These are phyloP conservation scores for Tinamus major DNA, from an alignment of 2,797 vertebrate species.

Conservation along the genomic window DNA sequence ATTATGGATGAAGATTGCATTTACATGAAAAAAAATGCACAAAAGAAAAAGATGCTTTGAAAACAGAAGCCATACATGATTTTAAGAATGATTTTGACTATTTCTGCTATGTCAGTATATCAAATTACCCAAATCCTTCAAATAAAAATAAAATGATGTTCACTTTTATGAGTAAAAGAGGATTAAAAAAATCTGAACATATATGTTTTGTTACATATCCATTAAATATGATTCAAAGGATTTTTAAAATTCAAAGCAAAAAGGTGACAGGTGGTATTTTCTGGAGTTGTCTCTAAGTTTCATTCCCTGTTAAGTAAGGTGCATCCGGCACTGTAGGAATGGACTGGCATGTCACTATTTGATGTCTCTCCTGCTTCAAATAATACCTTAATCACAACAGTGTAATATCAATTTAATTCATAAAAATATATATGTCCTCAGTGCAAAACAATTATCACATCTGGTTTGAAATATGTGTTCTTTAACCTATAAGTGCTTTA, in stretches of 20 bases:
- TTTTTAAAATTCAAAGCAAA: not conserved
- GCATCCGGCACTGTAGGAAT: not conserved
- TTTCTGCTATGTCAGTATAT: not conserved
- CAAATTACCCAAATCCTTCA: not conserved
- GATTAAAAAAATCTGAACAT: not conserved
- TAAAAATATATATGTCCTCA: not conserved
- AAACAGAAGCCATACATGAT: not conserved
- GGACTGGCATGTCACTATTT: not conserved
- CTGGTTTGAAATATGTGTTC: not conserved
- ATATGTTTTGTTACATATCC: not conserved
- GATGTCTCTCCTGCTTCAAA: not conserved
- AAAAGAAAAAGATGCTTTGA: not conserved
- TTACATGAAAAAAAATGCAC: not conserved
- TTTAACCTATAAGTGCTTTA: conserved; percentile 5
- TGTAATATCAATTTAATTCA: conserved; percentile 1
- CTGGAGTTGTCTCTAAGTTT: not conserved
- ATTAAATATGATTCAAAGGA: not conserved
- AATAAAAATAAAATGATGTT: not conserved
- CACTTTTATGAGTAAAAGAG: not conserved
- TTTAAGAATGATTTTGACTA: not conserved
- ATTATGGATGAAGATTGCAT: conserved; percentile 4
- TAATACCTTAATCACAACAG: not conserved
- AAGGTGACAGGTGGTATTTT: not conserved
- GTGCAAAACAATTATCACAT: not conserved
- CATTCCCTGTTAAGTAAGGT: not conserved